These are phyloP conservation scores for Pardosa pseudoannulata DNA, from an alignment of 2,888 invertebrate species.

Conservation along the genomic window DNA sequence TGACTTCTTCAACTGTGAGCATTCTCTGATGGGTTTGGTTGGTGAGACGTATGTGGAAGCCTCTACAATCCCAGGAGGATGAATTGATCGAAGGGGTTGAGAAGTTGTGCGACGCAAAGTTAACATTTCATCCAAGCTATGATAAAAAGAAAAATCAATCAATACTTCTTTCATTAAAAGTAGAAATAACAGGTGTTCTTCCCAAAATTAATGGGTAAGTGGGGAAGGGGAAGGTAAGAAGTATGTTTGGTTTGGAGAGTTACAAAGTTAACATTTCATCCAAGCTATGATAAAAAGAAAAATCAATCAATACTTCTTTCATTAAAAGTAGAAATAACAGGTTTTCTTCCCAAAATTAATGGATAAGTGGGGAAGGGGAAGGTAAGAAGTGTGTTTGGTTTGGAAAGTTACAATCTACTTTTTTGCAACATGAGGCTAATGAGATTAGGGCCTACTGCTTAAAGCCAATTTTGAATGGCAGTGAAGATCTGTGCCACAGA, in stretches of 20 bases:
- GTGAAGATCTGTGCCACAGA: too few relatives aligned
- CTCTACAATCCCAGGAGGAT: slow-evolving; percentile 42
- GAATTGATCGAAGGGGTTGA: slow-evolving; percentile 70
- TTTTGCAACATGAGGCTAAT: too few relatives aligned
- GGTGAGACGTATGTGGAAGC: slow-evolving; percentile 72
- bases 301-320: background rate
- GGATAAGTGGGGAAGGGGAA: too few relatives aligned
- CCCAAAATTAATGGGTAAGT: background rate
- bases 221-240: too few relatives aligned
- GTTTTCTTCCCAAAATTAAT: background rate
- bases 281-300: slow-evolving; percentile 23
- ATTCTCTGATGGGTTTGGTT: slow-evolving; percentile 69
- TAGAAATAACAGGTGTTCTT: background rate
- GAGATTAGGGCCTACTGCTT: too few relatives aligned
- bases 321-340: background rate
- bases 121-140: slow-evolving; percentile 66
- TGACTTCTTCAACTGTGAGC: slow-evolving; percentile 32
- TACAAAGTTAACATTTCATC: slow-evolving; percentile 68
- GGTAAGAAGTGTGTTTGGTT: too few relatives aligned
- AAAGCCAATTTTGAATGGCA: too few relatives aligned
- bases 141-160: background rate
- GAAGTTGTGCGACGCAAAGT: slow-evolving; percentile 69
- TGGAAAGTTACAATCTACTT: too few relatives aligned
- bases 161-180: background rate
- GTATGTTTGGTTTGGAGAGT: too few relatives aligned